Percentiles rank a stretch among this genome's conserved stretches.
phyloP scores from a whole-genome alignment of 2,113 vertebrate genomes.

The Toxotes chatareus region DNA sequence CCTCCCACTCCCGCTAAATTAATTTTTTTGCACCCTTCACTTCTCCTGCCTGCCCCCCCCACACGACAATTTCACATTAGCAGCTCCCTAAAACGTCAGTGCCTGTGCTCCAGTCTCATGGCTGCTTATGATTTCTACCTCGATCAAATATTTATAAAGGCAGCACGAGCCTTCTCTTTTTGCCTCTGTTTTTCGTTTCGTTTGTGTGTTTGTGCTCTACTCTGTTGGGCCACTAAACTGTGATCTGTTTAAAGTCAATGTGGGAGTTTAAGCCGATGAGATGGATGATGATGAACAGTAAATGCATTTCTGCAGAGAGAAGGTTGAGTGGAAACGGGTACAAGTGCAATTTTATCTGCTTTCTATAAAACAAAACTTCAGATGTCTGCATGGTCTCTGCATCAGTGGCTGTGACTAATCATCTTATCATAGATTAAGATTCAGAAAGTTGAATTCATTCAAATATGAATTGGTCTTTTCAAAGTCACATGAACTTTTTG shows the following conservation, averaged over 20 bases:
- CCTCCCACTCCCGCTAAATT: background rate
- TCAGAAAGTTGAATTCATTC: background rate
- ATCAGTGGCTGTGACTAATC: background rate
- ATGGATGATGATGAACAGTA: background rate
- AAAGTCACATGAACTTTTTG: background rate
- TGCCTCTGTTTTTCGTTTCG: constrained; percentile 13
- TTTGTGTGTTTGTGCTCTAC: background rate
- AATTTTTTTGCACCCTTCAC: constrained; percentile 22
- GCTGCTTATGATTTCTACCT: constrained; percentile 57
- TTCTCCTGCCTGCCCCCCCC: background rate
- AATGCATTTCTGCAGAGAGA: background rate
- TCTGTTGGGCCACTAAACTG: background rate
- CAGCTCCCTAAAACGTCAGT: constrained; percentile 15
- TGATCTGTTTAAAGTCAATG: constrained; percentile 10
- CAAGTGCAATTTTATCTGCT: background rate
- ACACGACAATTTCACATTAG: background rate
- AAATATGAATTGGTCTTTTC: background rate
- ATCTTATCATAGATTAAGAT: background rate
- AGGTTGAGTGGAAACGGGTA: background rate
- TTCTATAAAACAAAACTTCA: background rate
- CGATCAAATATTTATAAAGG: constrained; percentile 72
- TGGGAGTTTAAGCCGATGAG: background rate
- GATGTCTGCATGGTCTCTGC: background rate
- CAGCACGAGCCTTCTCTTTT: constrained; percentile 42
- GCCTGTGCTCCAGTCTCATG: constrained; percentile 50